Evolutionary conservation across 1,140 invertebrate genomes (phyloP), one percentile per base, ranked within the genome.

Genomic region (Scaptomyza pallida): DNA sequence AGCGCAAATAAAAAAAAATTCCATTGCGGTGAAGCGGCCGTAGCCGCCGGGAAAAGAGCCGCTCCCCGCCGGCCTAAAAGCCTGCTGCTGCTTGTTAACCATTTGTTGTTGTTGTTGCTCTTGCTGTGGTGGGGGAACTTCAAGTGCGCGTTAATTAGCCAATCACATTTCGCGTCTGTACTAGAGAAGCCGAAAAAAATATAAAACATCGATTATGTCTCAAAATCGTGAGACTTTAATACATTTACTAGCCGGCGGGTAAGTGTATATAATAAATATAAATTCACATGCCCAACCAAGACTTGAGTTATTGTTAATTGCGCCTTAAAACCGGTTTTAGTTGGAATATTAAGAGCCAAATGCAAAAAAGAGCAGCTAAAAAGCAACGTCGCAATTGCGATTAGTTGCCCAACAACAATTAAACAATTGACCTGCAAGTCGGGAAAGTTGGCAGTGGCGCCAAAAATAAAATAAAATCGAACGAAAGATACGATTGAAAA

Each of bases 201-300:
- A n/a, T n/a, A n/a, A n/a, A n/a, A n/a, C n/a, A n/a, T 6, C 5
- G 75, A 85, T 45, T 43, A 86, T 86, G 82, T 80, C 82, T 56
- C 83, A 89, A 70, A 86, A 75, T 74, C 78, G 75, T 69, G 82
- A 86, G 44, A 86, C 82, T 52, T 57, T 86, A 30, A 86, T 86
- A 40, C 82, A 86, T 69, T 61, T 86, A 44, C 61, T 86, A 45
- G 82, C 82, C 78, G 82, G 82, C 82, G 82, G 82, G 82, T 86
- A 67, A 86, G 71, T 73, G 80, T 77, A 26, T n/a, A n/a, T n/a
- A 8, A 35, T 43, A 57, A 41, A 41, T 23, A 21, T 9, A 40
- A 26, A 16, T 35, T 35, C 10, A 44, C 13, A 30, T 64, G 40
- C 16, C n/a, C n/a, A n/a, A n/a, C n/a, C 19, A 16, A 26, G 9